Evolutionary conservation across 2,797 vertebrate genomes (phyloP), one percentile per base, ranked within the genome.

Genomic region (Paratrypauchen microcephalus): DNA sequence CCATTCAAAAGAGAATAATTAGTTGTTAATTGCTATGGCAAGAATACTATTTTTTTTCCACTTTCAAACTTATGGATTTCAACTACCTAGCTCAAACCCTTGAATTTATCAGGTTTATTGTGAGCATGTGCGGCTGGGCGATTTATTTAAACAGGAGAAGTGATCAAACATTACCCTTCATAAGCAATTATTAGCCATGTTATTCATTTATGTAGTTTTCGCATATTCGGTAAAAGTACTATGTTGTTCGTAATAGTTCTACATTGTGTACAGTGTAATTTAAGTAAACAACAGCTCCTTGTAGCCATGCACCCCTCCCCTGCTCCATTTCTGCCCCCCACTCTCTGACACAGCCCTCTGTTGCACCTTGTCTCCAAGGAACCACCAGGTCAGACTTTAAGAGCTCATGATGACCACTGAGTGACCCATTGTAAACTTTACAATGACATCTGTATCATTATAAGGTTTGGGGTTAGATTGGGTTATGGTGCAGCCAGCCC

Each of bases 301-400:
- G 45, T 70, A 48, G 32, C 28, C 15, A 45, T 45, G 41, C n/a
- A 8, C n/a, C 41, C 59, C 18, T 2, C 62, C 26, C 28, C 69
- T 76, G 58, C 60, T 63, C 69, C 41, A 45, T 12, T 41, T 4
- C 39, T 41, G 39, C 39, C 63, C 8, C 12, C 68, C 65, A 47
- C 73, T 62, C 70, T 41, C 50, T 32, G 59, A 68, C 54, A 45
- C 72, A 67, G 67, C 71, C 54, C 54, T 77, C 78, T 87, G 83
- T 86, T 92, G 81, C 75, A 47, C 65, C 63, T 73, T 71, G 89
- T 89, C 83, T 83, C 89, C 86, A 79, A 85, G 90, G 88, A 85
- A 90, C 89, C 76, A 36, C 47, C 12, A 48, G 24, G 55, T 50
- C 72, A 75, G 68, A 86, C 80, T 84, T 71, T 48, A 69, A 70